Evolutionary conservation across 2,113 vertebrate species (phyloP), one percentile per base, ranked within the genome.

Genomic region (Leucopsar rothschildi): DNA sequence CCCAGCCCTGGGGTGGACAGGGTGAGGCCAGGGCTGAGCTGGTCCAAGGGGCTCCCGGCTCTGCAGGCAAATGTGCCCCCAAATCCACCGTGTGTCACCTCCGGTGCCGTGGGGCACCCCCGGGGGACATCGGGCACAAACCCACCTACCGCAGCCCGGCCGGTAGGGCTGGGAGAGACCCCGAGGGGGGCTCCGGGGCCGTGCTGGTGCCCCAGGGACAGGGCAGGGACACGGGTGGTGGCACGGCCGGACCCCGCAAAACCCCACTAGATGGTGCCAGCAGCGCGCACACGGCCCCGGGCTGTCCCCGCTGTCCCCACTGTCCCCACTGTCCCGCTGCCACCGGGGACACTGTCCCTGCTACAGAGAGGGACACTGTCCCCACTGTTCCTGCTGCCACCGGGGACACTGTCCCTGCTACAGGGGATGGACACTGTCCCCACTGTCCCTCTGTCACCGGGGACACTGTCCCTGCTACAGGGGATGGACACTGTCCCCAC

Each of bases 221-320:
- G 24, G 22, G 40, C 25, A 4, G 24, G 22, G 50, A 12, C 16
- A 3, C 7, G 5, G 40, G 59, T 1, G 69, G 11, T 19, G 10
- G 64, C 79, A 13, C 29, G 6, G 59, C 10, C 14, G 2, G n/a
- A 2, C 13, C 59, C 7, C 7, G 55, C 77, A 19, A 20, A 18
- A 4, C 56, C 75, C 95, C 95, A 11, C 89, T 92, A 93, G 95
- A 35, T 69, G 95, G 95, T 78, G 95, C 93, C 95, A 92, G 73
- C 73, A 29, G 91, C 88, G 61, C 86, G 17, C 15, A 19, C 50
- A 71, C 7, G 14, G 90, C 70, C 49, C 22, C 17, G 19, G 56
- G 50, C 42, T 3, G 57, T 29, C 42, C 37, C 37, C 37, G 37
- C 37, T 37, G 37, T 37, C 39, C 33, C 31, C 5, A 0, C 33